A percentile compares a stretch with the other conserved stretches of the same genome.
Conservation (phyloP, 2,113 vertebrate species). For the Eonycteris spelaea region DNA sequence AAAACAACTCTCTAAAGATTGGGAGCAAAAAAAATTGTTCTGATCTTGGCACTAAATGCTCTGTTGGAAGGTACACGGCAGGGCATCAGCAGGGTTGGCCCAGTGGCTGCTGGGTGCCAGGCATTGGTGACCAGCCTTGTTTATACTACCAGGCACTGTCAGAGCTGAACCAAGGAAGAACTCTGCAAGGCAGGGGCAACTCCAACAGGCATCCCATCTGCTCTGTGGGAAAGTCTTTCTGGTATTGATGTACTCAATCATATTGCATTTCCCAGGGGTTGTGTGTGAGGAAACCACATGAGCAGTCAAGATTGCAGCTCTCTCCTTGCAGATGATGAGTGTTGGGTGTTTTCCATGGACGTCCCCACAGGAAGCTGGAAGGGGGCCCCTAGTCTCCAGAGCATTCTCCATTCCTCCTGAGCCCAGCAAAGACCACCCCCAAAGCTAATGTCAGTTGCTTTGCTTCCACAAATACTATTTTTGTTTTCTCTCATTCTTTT, state of each 20-base stretch:
- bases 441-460: background rate
- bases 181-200: background rate
- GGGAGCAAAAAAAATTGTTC: background rate
- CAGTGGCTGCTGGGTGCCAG: background rate
- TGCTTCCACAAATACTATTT: background rate
- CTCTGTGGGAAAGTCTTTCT: conserved; percentile 50
- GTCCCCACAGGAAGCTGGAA: background rate
- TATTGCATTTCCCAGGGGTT: background rate
- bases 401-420: background rate
- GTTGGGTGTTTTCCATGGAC: background rate
- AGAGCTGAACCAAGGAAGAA: background rate
- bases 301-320: background rate
- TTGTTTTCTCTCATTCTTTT: background rate
- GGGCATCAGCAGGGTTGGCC: background rate
- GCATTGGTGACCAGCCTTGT: background rate
- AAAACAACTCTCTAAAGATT: background rate
- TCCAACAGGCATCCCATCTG: conserved; percentile 39
- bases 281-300: background rate
- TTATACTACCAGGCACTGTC: background rate
- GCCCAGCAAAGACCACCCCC: background rate
- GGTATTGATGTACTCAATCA: too few relatives aligned
- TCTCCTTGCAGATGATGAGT: background rate
- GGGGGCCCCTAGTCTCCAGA: background rate
- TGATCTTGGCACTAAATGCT: background rate
- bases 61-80: background rate